A percentile compares a stretch with the other conserved stretches of the same genome.
Conservation (phyloP, 2,113 vertebrate genomes). For the Falco punctatus region DNA sequence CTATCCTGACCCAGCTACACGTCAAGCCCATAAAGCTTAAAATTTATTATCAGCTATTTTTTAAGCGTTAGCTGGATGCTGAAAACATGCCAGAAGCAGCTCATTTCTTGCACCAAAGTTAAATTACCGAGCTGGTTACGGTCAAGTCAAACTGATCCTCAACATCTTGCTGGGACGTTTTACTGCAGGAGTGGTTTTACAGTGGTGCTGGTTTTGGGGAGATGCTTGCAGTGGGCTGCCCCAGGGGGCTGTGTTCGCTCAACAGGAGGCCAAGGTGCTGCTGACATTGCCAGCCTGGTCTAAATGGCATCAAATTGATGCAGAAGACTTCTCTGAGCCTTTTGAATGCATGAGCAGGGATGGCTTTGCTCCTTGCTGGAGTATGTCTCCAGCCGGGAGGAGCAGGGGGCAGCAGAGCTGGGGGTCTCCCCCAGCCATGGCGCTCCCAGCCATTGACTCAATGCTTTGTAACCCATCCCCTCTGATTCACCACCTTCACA, state of each 20-base stretch:
- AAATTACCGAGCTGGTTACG: background rate
- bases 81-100: background rate
- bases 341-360: background rate
- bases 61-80: background rate
- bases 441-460: background rate
- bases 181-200: background rate
- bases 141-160: background rate
- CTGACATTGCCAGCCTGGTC: background rate
- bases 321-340: background rate
- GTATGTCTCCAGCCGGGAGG: background rate
- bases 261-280: background rate
- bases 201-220: background rate
- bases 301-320: accelerated
- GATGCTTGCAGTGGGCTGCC: background rate
- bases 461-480: background rate
- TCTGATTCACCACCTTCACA: background rate
- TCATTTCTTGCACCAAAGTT: background rate
- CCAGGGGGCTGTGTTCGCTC: background rate
- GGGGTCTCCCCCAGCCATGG: background rate
- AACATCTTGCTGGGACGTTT: background rate
- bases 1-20: background rate
- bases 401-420: accelerated
- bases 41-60: background rate
- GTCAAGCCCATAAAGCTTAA: background rate
- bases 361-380: background rate